Conservation (phyloP, 2,888 invertebrate genomes). For the Leptopilina myrica region DNA sequence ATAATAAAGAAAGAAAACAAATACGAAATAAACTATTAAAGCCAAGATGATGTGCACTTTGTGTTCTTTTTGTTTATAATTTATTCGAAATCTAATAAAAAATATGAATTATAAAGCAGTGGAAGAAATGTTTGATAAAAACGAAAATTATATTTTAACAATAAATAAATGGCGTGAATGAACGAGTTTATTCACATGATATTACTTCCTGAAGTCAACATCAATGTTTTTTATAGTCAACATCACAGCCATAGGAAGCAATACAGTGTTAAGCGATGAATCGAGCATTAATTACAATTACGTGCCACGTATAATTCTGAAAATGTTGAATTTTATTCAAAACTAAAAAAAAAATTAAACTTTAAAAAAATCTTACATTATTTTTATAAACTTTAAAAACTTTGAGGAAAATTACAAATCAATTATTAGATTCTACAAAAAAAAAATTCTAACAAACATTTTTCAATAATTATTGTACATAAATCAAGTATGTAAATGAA, state of each 20-base stretch:
- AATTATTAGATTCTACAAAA: neutral
- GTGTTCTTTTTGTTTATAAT: neutral
- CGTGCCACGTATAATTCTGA: slow-evolving; percentile 16
- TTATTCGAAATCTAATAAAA: neutral
- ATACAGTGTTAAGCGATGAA: slow-evolving; percentile 65
- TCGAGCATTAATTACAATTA: slow-evolving; percentile 23
- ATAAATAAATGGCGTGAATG: slow-evolving; percentile 71
- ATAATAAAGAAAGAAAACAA: too few relatives aligned
- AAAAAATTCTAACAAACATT: neutral
- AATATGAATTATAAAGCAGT: neutral
- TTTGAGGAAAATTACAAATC: neutral
- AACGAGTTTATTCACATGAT: slow-evolving; percentile 72
- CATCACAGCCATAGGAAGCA: slow-evolving; percentile 76
- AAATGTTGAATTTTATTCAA: neutral
- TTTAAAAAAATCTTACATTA: too few relatives aligned
- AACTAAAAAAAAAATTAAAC: neutral
- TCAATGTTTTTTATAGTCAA: slow-evolving; percentile 70
- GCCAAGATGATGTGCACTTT: slow-evolving; percentile 12
- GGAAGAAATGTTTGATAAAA: neutral
- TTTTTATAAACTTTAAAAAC: neutral
- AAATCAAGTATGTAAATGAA: slow-evolving; percentile 25
- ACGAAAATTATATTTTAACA: neutral
- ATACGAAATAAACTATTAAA: slow-evolving; percentile 1
- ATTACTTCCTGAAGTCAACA: slow-evolving; percentile 76
- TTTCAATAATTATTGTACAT: neutral